Evolutionary conservation across 2,797 vertebrate species (phyloP).

Genomic region (Steatocranus sp.): DNA sequence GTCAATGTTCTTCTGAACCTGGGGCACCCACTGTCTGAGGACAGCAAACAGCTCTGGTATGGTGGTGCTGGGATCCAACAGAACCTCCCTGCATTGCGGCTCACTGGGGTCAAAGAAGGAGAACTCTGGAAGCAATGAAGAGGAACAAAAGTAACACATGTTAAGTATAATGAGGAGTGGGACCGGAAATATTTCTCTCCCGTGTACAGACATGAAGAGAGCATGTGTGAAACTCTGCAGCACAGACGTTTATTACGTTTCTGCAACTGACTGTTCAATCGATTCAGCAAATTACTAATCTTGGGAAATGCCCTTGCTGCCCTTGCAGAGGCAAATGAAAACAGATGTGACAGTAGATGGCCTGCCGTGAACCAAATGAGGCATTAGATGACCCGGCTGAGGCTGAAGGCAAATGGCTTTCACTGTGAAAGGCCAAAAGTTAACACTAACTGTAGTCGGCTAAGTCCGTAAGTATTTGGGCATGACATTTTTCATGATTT

Average conservation of each 20-base stretch:
- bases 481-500: neutral
- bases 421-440: neutral
- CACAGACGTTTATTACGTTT: neutral
- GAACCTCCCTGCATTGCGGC: constrained; percentile 88
- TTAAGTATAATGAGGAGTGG: neutral
- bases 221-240: neutral
- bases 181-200: neutral
- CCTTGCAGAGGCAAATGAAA: constrained; percentile 24
- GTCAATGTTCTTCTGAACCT: constrained; percentile 94
- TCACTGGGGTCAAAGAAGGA: constrained; percentile 97
- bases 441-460: neutral
- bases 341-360: constrained; percentile 20
- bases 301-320: constrained; percentile 26
- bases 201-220: neutral
- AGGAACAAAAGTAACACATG: neutral
- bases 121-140: constrained; percentile 78
- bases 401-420: constrained; percentile 25
- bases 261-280: constrained; percentile 9
- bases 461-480: neutral
- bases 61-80: constrained; percentile 87
- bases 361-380: constrained; percentile 21
- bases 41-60: constrained; percentile 95
- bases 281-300: constrained; percentile 29
- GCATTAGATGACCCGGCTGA: neutral
- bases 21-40: constrained; percentile 96